Percentiles rank a stretch among this genome's conserved stretches.
Conservation (phyloP, 2,797 vertebrate genomes). For the Clarias fuscus region DNA sequence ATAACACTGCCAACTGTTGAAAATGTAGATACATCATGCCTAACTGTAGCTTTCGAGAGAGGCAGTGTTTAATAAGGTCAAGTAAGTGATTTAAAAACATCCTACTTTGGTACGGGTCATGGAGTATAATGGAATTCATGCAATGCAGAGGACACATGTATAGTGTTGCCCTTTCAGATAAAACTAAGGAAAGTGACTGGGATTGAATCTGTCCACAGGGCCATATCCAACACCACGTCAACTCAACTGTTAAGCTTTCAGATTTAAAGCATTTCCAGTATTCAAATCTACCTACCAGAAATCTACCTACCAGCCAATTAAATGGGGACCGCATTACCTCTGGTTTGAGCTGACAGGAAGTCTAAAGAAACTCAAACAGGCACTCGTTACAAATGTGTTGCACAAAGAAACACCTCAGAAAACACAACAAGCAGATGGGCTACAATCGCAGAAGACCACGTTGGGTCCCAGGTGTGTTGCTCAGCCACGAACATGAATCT, state of each 20-base stretch:
- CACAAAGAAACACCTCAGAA: not conserved
- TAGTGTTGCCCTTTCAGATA: not conserved
- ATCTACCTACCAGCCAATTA: too few species aligned
- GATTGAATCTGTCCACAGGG: not conserved
- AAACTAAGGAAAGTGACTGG: not conserved
- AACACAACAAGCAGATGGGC: not conserved
- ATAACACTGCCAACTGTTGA: not conserved
- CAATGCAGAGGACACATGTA: not conserved
- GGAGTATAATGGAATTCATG: not conserved
- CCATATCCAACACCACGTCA: not conserved
- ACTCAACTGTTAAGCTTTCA: not conserved
- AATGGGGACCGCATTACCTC: not conserved
- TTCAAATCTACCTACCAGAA: too few species aligned
- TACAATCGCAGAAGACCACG: not conserved
- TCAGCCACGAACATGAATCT: not conserved
- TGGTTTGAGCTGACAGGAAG: not conserved
- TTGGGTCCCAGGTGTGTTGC: not conserved
- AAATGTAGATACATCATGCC: not conserved
- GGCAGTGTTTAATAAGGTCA: not conserved
- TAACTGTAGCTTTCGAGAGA: not conserved
- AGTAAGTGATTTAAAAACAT: not conserved
- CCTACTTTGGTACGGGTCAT: not conserved
- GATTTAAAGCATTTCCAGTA: not conserved
- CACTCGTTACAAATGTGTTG: not conserved
- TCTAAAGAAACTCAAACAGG: not conserved